Base-by-base conservation (phyloP, 2,113 vertebrate genomes). In the Propithecus coquereli region DNA sequence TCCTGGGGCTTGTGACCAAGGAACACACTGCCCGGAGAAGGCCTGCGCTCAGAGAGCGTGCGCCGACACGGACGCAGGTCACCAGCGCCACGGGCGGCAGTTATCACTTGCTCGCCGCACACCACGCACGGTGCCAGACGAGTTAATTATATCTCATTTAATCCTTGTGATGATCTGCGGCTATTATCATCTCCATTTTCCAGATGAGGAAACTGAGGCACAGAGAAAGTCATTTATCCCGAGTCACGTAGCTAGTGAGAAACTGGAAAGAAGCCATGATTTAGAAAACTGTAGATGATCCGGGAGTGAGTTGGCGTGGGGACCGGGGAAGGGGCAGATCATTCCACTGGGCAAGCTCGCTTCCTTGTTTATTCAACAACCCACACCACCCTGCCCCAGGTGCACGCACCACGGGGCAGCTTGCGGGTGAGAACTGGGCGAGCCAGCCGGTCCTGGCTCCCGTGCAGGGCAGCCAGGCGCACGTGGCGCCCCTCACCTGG, bases 71-170 rank as follows among this genome's bases (percentile, higher is more conserved):
- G 2, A 16, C 37, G 2, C 2, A n/a, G 22, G 17, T 63, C 50
- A 43, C 57, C 82, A 63, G 87, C 32, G 0, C 11, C 18, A 0
- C 7, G 4, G 22, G 9, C 43, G 40, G 8, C 27, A 16, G 77
- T 7, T 3, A 3, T 2, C 27, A 10, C 3, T 3, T 0, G 3
- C 47, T 8, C 40, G 4, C 20, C 18, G 5, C 16, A 7, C 37
- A 14, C 87, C 27, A 1, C 1, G 20, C 74, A 4, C 16, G 0
- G 12, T 1, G 30, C 59, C 12, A 27, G 30, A 18, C 5, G 7
- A 34, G 32, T 22, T 3, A 1, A 30, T 43, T n/a, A 7, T 3
- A 8, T 32, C 47, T n/a, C 66, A 6, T 11, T 59, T 6, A 22
- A 30, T 37, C 32, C 25, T 34, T 85, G n/a, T 13, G 6, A 20